A percentile compares a stretch with the other conserved stretches of the same genome.
phyloP scores from a whole-genome alignment of 2,113 vertebrate species.

The Odobenus rosmarus region DNA sequence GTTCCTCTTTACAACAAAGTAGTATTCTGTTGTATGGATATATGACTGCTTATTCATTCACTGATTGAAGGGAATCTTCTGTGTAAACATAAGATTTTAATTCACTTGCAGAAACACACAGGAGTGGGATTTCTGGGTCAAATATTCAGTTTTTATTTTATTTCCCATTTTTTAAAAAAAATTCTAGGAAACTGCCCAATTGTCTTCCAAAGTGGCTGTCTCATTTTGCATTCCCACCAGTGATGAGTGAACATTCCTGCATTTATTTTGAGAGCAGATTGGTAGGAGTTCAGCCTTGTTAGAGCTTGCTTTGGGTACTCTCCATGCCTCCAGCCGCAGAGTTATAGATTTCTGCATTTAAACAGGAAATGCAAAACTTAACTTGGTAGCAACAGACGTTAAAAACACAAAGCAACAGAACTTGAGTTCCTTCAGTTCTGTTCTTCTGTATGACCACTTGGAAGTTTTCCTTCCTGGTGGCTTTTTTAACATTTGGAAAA shows the following conservation, averaged over 20 bases:
- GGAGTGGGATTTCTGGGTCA: neutral
- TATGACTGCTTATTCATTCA: neutral
- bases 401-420: neutral
- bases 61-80: neutral
- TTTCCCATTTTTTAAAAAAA: neutral
- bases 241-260: neutral
- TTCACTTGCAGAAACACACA: neutral
- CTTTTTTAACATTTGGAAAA: neutral
- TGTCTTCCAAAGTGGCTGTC: neutral
- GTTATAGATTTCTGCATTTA: accelerated
- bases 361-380: neutral
- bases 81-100: neutral
- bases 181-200: neutral
- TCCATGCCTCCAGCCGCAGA: neutral
- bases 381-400: neutral
- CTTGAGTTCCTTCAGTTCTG: neutral
- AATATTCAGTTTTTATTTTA: neutral
- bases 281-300: neutral
- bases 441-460: neutral
- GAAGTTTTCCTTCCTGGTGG: neutral
- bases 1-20: neutral
- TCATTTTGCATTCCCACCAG: neutral
- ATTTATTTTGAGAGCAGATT: no score
- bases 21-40: neutral
- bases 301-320: neutral